Conservation (phyloP, 1,140 invertebrate species). For the Apis florea region DNA sequence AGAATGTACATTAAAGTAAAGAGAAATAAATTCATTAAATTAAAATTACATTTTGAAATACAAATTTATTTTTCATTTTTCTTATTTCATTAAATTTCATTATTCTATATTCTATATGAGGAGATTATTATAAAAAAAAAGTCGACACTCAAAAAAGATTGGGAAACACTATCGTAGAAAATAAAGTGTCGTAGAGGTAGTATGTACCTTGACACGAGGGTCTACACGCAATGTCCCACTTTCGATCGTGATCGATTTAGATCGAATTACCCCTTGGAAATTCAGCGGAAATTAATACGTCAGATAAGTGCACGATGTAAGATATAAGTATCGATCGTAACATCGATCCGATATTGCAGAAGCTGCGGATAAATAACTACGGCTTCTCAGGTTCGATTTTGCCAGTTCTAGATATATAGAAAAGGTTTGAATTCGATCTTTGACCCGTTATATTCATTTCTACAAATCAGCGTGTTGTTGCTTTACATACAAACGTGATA, state of each 20-base stretch:
- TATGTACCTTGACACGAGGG: background rate
- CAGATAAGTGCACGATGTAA: constrained; percentile 2
- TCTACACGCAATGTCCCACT: constrained; percentile 6
- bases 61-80: too few relatives aligned
- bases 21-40: too few relatives aligned
- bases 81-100: too few relatives aligned
- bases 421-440: background rate
- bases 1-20: too few relatives aligned
- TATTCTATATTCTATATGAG: too few relatives aligned
- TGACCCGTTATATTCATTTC: background rate
- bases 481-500: background rate
- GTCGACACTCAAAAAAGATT: too few relatives aligned
- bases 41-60: too few relatives aligned
- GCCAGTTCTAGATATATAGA: background rate
- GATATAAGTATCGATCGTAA: constrained; percentile 19
- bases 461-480: background rate
- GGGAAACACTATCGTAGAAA: too few relatives aligned
- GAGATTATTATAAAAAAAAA: too few relatives aligned
- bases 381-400: constrained; percentile 30
- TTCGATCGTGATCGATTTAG: constrained; percentile 39
- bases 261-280: constrained; percentile 41
- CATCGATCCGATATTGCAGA: constrained; percentile 32
- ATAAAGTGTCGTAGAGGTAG: background rate
- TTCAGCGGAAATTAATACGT: constrained; percentile 47
- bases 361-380: constrained; percentile 13